Percentiles rank a stretch among this genome's conserved stretches.
phyloP scores from a whole-genome alignment of 2,797 vertebrate genomes.

The Threskiornis aethiopicus region DNA sequence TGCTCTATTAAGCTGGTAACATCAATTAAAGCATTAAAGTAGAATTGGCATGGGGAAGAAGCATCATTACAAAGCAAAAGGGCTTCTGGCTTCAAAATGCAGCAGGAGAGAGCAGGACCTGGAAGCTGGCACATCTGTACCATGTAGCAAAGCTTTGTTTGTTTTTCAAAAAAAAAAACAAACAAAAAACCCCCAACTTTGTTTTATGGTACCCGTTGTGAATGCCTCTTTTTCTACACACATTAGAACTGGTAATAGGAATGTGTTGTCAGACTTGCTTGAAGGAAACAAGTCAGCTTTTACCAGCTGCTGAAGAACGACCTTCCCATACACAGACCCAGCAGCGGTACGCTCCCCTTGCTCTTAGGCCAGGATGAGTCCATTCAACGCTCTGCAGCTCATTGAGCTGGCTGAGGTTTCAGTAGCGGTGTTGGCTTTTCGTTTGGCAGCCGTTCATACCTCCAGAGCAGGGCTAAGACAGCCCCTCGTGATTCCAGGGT shows the following conservation, averaged over 20 bases:
- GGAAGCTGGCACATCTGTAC: not conserved
- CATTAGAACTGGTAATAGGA: not conserved
- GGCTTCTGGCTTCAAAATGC: not conserved
- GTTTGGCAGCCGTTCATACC: not conserved
- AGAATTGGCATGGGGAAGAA: not conserved
- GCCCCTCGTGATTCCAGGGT: not conserved
- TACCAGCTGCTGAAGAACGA: not conserved
- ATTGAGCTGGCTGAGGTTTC: not conserved
- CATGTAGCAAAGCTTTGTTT: not conserved
- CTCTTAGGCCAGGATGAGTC: not conserved
- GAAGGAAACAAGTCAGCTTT: not conserved
- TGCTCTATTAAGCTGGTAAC: not conserved
- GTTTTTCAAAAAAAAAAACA: no score
- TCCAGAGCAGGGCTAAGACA: not conserved
- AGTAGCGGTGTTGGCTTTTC: not conserved
- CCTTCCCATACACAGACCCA: not conserved
- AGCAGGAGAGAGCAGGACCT: not conserved
- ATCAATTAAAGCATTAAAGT: constrained; percentile 7
- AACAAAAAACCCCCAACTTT: no score
- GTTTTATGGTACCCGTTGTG: not conserved
- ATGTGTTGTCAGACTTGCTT: not conserved
- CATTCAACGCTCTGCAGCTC: not conserved
- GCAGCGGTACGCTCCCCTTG: not conserved
- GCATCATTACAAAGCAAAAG: not conserved
- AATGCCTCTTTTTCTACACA: not conserved